A percentile compares a stretch with the other conserved stretches of the same genome.
These are phyloP conservation scores for Enteromius radiatus DNA, from an alignment of 2,797 vertebrate species.

Conservation along the genomic window DNA sequence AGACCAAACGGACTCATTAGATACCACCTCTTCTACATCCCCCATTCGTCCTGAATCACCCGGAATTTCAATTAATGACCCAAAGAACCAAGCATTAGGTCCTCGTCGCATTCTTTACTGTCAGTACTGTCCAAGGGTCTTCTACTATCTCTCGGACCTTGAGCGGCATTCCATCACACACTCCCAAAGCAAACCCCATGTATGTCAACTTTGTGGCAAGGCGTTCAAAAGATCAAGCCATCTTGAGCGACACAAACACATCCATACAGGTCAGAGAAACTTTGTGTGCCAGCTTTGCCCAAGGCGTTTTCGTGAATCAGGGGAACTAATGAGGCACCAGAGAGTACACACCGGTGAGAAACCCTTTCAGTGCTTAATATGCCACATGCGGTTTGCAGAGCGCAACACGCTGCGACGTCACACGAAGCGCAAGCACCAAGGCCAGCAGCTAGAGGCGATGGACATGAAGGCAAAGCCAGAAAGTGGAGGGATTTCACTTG, in stretches of 20 bases:
- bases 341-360: conserved; percentile 91
- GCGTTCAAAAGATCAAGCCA: conserved; percentile 92
- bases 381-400: conserved; percentile 89
- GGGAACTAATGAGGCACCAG: conserved; percentile 89
- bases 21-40: conserved; percentile 70
- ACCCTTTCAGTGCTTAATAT: conserved; percentile 89
- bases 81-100: conserved; percentile 61
- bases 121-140: conserved; percentile 87
- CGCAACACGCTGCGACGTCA: conserved; percentile 89
- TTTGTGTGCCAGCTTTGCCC: conserved; percentile 87
- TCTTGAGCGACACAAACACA: conserved; percentile 90
- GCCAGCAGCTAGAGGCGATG: conserved; percentile 79
- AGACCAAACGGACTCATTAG: conserved; percentile 67
- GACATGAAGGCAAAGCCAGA: conserved; percentile 73
- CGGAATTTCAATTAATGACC: conserved; percentile 60
- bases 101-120: conserved; percentile 84
- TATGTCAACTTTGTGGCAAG: conserved; percentile 88
- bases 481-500: conserved; percentile 45
- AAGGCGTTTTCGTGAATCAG: conserved; percentile 89
- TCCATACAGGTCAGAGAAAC: conserved; percentile 89
- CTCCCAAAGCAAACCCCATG: conserved; percentile 89
- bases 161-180: conserved; percentile 92
- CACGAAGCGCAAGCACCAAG: conserved; percentile 87
- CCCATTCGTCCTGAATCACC: conserved; percentile 65
- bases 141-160: conserved; percentile 91